Evolutionary conservation across 1,140 invertebrate species (phyloP), one percentile per base, ranked within the genome.

Genomic region (Carposina sasakii): DNA sequence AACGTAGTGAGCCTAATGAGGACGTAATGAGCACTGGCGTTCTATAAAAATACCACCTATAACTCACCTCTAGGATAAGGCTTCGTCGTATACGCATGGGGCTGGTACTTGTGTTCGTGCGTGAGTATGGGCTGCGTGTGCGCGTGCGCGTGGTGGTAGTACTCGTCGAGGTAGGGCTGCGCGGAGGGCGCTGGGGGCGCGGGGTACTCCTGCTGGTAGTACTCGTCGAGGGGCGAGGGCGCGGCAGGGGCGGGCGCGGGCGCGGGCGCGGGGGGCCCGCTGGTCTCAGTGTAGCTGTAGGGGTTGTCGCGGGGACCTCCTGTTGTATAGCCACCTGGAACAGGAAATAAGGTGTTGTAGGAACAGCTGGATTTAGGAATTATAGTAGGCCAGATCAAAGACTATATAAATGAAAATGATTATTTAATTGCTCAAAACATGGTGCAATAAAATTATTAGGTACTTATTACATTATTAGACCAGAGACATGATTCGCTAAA

Each of bases 51-150:
- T n/a, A n/a, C n/a, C n/a, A n/a, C n/a, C n/a, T n/a, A n/a, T n/a
- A n/a, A n/a, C 81, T 85, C 60, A 91, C 90, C 87, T 87, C 90
- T 86, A 28, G 89, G 86, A 68, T 91, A 92, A 60, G 87, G 89
- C 78, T 92, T 92, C 63, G 88, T 88, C n/a, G n/a, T n/a, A 64
- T 89, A 89, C 31, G 87, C 81, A 61, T 89, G 86, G 9, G 89
- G 89, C 63, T 90, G 89, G 72, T 91, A 92, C 63, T 92, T 92
- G 52, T 88, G 85, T 66, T 92, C 91, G 13, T 91, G 81, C 16
- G 86, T 67, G 54, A 90, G 89, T 49, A 89, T 72, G 13, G 86
- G 76, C 55, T 89, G 89, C 57, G 89, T 84, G 55, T 96, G 33
- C 91, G 90, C 61, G 90, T 82, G 81, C 41, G 72, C 69, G 63